Base-by-base conservation (phyloP, 2,888 invertebrate species). In the Agriotes lineatus region DNA sequence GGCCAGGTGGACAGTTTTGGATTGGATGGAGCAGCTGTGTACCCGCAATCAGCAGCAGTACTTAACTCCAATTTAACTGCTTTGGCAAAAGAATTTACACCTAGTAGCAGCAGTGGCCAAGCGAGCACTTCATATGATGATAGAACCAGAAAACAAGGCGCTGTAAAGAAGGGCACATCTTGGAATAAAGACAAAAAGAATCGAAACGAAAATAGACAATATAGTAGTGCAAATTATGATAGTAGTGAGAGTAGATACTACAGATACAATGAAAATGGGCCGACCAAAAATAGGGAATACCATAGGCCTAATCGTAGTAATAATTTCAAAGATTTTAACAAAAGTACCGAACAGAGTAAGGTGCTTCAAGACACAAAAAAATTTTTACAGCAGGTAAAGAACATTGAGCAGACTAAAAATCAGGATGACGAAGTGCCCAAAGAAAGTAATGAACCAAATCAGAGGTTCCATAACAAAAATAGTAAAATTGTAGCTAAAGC, bases 11-110 rank as follows among this genome's bases (percentile, higher is more conserved):
- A 5, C 50, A 10, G 14, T 14, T 60, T 16, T 0, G 14, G 19
- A 19, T 18, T 19, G 2, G 35, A 57, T 35, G 30, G 19, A 19
- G 14, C 19, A 19, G 59, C 19, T 61, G 56, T 30, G 0, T 2
- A n/a, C 16, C 14, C 42, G 20, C 19, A 44, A n/a, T 30, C 58
- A 10, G 6, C 16, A 14, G 39, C 20, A 19, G 37, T 56, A 20
- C 9, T 50, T 20, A 48, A 61, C 33, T 88, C 89, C 35, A 88
- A 86, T 74, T 82, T 89, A 42, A 88, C 88, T 63, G 83, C 88
- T 10, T 87, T 86, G 45, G 89, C 89, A 16, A 86, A 83, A 69
- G 89, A 89, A 81, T 89, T 89, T 85, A 85, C 88, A 72, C 88
- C 89, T 65, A 87, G 86, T 80, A 75, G 44, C 6, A 68, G 66